Conservation (phyloP, 2,113 vertebrate species). For the Galbula dea region DNA sequence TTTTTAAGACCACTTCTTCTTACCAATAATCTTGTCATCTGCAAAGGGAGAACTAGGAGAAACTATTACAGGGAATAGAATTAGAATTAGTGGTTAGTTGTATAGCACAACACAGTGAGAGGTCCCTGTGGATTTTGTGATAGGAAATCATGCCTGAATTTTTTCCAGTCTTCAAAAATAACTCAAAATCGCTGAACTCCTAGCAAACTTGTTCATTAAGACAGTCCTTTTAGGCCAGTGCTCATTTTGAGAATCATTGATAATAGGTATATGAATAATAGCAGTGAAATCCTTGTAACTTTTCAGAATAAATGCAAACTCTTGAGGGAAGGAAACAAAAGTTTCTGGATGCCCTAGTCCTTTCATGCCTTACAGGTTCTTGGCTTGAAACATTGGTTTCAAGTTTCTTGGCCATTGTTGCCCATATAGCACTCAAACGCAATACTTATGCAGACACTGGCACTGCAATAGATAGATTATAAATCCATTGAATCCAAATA, state of each 20-base stretch:
- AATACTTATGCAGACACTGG: not conserved
- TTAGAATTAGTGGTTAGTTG: not conserved
- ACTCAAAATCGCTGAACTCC: not conserved
- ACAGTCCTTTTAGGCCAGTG: not conserved
- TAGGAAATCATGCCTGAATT: not conserved
- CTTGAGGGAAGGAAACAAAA: not conserved
- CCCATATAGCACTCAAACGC: not conserved
- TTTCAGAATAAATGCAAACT: not conserved
- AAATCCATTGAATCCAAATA: conserved; percentile 27
- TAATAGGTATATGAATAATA: not conserved
- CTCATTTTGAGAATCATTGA: not conserved
- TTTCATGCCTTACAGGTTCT: not conserved
- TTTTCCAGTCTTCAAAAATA: not conserved
- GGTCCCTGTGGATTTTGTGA: not conserved
- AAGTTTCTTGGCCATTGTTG: not conserved
- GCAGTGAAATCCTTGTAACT: not conserved
- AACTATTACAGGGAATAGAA: not conserved
- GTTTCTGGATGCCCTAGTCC: not conserved
- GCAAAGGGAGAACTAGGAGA: not conserved
- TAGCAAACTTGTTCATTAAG: not conserved
- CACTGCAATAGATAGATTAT: not conserved
- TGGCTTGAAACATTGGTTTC: conserved; percentile 15
- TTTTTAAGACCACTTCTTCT: not conserved
- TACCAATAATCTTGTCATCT: not conserved
- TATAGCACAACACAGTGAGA: not conserved